A percentile compares a stretch with the other conserved stretches of the same genome.
Evolutionary conservation across 2,888 invertebrate genomes (phyloP).

Genomic region (Tetramorium bicarinatum): DNA sequence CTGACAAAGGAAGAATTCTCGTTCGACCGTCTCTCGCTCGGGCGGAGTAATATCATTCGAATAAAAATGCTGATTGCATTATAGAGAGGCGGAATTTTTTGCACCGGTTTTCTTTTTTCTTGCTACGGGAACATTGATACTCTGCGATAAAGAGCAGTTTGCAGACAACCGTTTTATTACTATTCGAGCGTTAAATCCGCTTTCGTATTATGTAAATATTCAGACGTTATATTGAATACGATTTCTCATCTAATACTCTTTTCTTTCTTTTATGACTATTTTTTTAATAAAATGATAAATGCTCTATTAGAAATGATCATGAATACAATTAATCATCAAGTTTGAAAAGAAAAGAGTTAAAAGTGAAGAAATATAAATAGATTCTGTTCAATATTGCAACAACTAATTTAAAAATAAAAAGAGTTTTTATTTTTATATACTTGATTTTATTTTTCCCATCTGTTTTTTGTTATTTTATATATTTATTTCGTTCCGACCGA

Average conservation of each 20-base stretch:
- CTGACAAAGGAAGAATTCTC: conserved; percentile 50
- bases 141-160: conserved; percentile 33
- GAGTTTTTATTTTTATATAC: not conserved
- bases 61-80: conserved; percentile 55
- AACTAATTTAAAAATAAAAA: not conserved
- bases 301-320: not conserved
- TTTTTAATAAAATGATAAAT: not conserved
- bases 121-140: conserved; percentile 29
- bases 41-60: conserved; percentile 35
- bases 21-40: conserved; percentile 15
- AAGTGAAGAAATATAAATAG: not conserved
- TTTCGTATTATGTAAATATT: conserved; percentile 36
- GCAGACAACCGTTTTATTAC: conserved; percentile 44
- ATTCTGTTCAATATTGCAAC: not conserved
- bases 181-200: conserved; percentile 38
- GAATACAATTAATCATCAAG: not conserved
- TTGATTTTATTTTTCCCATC: not conserved
- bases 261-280: not conserved
- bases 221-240: not conserved
- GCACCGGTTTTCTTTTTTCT: not conserved
- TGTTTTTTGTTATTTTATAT: not conserved
- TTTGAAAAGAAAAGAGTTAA: not conserved
- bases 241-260: not conserved
- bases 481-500: not conserved
- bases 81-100: conserved; percentile 24